Evolutionary conservation across 1,140 invertebrate species (phyloP).

Genomic region (Halictus rubicundus): DNA sequence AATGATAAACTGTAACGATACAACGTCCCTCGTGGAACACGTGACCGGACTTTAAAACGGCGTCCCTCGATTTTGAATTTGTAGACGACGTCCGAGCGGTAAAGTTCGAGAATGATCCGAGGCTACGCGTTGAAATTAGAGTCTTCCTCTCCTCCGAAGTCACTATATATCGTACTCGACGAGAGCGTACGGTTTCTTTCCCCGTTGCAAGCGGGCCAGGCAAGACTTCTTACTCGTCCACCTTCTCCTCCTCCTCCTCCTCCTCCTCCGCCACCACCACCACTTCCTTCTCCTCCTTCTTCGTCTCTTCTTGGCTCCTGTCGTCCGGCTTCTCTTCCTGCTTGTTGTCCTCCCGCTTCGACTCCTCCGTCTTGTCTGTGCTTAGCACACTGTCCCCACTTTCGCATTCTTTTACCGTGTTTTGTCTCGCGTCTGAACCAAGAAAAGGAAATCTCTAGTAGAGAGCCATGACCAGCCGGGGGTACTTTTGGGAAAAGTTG

Average conservation of each 20-base stretch:
- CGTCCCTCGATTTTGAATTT: no score
- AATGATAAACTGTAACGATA: background rate
- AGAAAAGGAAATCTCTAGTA: background rate
- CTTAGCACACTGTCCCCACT: slow-evolving; percentile 1
- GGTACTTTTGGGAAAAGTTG: background rate
- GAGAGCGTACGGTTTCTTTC: background rate
- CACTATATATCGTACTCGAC: background rate
- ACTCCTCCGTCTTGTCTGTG: background rate
- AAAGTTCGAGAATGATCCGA: no score
- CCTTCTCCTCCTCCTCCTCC: slow-evolving; percentile 8
- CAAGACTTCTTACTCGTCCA: no score
- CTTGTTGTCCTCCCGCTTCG: background rate
- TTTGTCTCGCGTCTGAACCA: slow-evolving; percentile 1
- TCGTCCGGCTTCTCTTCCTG: background rate
- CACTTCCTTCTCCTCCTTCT: slow-evolving; percentile 28
- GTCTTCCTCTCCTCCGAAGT: background rate
- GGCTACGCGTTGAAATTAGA: no score
- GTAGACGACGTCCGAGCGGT: no score
- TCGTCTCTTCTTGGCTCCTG: slow-evolving; percentile 35
- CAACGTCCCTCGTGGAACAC: background rate
- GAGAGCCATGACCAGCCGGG: background rate
- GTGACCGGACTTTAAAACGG: no score
- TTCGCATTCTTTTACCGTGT: background rate
- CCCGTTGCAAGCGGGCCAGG: background rate
- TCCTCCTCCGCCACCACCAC: slow-evolving; percentile 27